These are phyloP conservation scores for Strigamia transsilvanica DNA, from an alignment of 2,888 invertebrate species.

Conservation along the genomic window DNA sequence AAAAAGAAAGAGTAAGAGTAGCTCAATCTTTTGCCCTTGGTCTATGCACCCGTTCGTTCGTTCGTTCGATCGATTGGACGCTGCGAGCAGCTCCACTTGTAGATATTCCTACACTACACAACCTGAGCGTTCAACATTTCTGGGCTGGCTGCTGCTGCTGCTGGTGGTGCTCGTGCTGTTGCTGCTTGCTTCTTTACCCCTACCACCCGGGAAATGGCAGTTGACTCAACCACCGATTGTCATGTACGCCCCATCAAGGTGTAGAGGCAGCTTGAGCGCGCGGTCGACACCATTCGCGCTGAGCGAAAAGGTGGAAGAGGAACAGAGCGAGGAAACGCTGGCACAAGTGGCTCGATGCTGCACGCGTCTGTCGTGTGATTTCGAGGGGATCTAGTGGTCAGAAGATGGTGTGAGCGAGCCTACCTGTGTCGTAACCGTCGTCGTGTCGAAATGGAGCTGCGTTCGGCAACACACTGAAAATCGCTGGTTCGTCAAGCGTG, in stretches of 20 bases:
- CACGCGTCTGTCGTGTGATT: constrained; percentile 13
- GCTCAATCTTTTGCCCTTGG: constrained; percentile 41
- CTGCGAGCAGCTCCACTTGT: constrained; percentile 45
- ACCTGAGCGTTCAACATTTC: constrained; percentile 40
- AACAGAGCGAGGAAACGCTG: constrained; percentile 4
- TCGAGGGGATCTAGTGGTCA: constrained; percentile 3
- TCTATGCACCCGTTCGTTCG: constrained; percentile 41
- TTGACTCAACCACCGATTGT: constrained; percentile 51
- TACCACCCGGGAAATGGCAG: constrained; percentile 1
- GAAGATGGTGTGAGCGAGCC: constrained; percentile 36
- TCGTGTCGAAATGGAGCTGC: neutral
- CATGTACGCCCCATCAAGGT: constrained; percentile 52
- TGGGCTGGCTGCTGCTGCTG: constrained; percentile 38
- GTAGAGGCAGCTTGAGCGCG: constrained; percentile 50
- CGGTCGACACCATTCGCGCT: constrained; percentile 35
- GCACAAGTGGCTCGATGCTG: constrained; percentile 13
- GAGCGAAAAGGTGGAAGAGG: constrained; percentile 30
- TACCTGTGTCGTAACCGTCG: neutral
- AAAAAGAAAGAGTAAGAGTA: constrained; percentile 1
- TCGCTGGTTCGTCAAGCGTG: neutral
- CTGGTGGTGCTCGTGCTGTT: constrained; percentile 21
- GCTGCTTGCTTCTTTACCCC: neutral
- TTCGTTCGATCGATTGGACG: constrained; percentile 34
- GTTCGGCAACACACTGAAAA: neutral
- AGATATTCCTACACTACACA: constrained; percentile 44